phyloP scores from a whole-genome alignment of 2,888 invertebrate genomes.

The Chrysomela aeneicollis region DNA sequence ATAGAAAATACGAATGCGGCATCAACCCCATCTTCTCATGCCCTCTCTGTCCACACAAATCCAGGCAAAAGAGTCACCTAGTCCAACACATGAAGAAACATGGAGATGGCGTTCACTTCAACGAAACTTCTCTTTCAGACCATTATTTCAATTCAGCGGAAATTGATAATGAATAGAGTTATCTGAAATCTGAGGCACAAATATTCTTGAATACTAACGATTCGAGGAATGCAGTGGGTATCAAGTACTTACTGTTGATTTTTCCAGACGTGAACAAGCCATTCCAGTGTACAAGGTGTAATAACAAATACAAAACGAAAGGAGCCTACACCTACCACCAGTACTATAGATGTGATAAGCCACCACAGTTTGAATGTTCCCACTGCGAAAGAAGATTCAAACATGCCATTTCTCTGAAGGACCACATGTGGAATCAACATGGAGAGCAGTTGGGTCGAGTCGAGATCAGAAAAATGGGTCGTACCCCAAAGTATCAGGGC shows the following conservation, averaged over 20 bases:
- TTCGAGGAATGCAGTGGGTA: no score
- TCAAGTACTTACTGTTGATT: no score
- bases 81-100: conserved; percentile 5
- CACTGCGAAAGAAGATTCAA: conserved; percentile 4
- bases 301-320: neutral
- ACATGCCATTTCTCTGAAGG: conserved; percentile 11
- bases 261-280: conserved; percentile 5
- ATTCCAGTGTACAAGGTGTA: conserved; percentile 2
- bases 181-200: no score
- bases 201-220: no score
- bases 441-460: conserved; percentile 3
- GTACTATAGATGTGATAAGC: conserved; percentile 9
- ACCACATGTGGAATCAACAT: conserved; percentile 4
- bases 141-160: no score
- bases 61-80: conserved; percentile 26
- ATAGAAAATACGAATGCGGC: conserved; percentile 47
- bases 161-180: no score
- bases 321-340: neutral
- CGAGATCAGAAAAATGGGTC: neutral
- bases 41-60: conserved; percentile 24
- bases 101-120: neutral
- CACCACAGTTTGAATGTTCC: conserved; percentile 9
- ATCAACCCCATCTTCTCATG: conserved; percentile 43
- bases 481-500: no score
- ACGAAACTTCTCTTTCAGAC: no score